Evolutionary conservation across 2,113 vertebrate species (phyloP), one percentile per base, ranked within the genome.

Genomic region (Pedetes capensis): DNA sequence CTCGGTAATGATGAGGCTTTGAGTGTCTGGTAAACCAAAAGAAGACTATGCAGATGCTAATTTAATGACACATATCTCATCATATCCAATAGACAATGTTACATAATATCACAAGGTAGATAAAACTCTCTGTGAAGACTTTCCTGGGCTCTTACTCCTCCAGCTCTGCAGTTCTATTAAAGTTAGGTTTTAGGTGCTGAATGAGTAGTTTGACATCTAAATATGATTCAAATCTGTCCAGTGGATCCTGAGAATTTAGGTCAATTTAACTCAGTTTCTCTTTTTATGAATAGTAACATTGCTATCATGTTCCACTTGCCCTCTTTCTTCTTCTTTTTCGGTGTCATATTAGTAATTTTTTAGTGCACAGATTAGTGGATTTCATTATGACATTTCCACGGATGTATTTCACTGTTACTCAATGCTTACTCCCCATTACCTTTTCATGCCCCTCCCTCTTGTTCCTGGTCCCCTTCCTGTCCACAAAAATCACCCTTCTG

Each of bases 191-290:
- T 72, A 94, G 74, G 63, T 10, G 16, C 22, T 85, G 13, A 74
- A 82, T 25, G 29, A 91, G 2, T 25, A 86, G 23, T 75, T 89
- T 61, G 71, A 61, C 29, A 53, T 76, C 3, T 55, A 61, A 25
- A 0, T 53, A 42, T 39, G 83, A 83, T 87, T 86, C 39, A 69
- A 5, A 25, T 22, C 16, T 87, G 39, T 55, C 8, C 39, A 51
- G 34, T 39, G 12, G 53, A 42, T 63, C 80, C 91, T 49, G 66
- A 87, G 68, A 69, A 72, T 89, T 88, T 4, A 39, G 42, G 14
- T 88, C 8, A 44, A 89, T 74, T 94, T 89, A 82, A 87, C 91
- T 57, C 10, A 89, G 0, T 29, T 80, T 95, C 59, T 83, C n/a
- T 51, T 25, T 64, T 75, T 59, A 68, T 78, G 55, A 86, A 66